phyloP scores from a whole-genome alignment of 2,797 vertebrate genomes.

The Bradypus variegatus region DNA sequence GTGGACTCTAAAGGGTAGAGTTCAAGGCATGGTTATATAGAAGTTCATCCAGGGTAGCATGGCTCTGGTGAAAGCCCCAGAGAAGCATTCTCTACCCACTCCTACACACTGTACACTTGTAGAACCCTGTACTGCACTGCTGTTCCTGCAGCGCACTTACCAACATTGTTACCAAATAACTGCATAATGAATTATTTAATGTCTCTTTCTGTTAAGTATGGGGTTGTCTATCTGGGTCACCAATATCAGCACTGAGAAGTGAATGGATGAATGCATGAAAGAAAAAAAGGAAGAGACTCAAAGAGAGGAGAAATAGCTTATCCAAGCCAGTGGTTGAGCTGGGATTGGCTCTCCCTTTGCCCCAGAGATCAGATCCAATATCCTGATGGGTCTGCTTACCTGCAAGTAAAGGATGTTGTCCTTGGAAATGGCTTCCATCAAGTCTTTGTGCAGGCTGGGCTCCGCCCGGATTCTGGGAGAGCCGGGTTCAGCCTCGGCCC shows the following conservation, averaged over 20 bases:
- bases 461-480: slow-evolving; percentile 46
- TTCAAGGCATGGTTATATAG: neutral
- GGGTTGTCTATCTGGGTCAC: neutral
- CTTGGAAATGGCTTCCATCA: slow-evolving; percentile 83
- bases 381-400: slow-evolving; percentile 49
- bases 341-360: neutral
- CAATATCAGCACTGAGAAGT: neutral
- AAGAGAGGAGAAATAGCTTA: neutral
- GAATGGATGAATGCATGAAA: neutral
- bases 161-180: neutral
- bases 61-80: neutral
- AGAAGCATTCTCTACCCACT: neutral
- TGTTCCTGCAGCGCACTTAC: neutral
- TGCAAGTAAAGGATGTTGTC: slow-evolving; percentile 82
- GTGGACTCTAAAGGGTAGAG: neutral
- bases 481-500: neutral
- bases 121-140: neutral
- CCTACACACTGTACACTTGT: rapidly evolving
- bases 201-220: neutral
- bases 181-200: neutral
- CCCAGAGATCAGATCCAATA: neutral
- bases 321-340: rapidly evolving
- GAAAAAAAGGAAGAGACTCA: neutral
- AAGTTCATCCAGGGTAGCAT: neutral
- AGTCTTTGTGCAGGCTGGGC: slow-evolving; percentile 74